Percentiles rank a stretch among this genome's conserved stretches.
These are phyloP conservation scores for Pseudorhombus dupliciocellatus DNA, from an alignment of 2,113 vertebrate genomes.

Conservation along the genomic window DNA sequence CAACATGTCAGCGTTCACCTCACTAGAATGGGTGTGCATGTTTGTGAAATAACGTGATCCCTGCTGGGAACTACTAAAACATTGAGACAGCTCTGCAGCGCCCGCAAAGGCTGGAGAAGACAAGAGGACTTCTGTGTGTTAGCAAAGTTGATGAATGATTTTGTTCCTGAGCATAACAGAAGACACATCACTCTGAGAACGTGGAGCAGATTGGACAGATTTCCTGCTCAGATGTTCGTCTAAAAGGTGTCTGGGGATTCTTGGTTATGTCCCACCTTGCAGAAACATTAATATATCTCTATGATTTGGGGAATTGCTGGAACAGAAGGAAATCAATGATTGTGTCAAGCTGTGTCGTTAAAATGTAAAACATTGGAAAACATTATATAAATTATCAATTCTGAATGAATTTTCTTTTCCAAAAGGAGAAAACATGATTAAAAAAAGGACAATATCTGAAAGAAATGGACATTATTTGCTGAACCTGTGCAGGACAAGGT, in stretches of 20 bases:
- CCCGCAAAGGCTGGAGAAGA: constrained; percentile 11
- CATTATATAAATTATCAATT: neutral
- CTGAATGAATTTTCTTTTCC: neutral
- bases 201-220: constrained; percentile 1
- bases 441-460: constrained; percentile 8
- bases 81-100: constrained; percentile 8
- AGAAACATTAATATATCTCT: neutral
- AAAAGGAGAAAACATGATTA: neutral
- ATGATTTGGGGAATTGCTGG: neutral
- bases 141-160: constrained; percentile 7
- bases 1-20: constrained; percentile 4
- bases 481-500: constrained; percentile 34
- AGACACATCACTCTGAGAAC: neutral
- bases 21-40: neutral
- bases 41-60: constrained; percentile 32
- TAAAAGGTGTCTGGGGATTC: neutral
- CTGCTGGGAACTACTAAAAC: constrained; percentile 33
- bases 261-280: neutral
- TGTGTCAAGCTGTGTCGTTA: too few relatives aligned
- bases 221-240: constrained; percentile 1
- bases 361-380: too few relatives aligned
- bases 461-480: constrained; percentile 22
- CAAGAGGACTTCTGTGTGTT: neutral
- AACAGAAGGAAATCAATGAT: neutral
- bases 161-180: neutral